phyloP scores from a whole-genome alignment of 2,888 invertebrate species.

The Hydroisotoma schaefferi region DNA sequence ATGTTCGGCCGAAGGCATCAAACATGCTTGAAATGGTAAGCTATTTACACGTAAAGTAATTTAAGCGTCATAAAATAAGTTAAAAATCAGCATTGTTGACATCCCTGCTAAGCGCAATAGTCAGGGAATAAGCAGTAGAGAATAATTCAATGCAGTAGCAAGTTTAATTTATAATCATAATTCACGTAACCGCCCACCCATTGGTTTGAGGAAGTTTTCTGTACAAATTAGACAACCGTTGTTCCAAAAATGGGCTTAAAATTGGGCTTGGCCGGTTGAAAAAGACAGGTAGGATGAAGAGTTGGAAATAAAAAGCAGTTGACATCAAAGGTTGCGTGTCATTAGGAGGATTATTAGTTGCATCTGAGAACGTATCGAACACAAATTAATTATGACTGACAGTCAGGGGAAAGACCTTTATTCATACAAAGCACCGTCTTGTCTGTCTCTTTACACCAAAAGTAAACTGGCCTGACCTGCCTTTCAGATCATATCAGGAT shows the following conservation, averaged over 20 bases:
- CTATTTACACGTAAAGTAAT: background rate
- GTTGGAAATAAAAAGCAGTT: background rate
- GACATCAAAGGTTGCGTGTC: background rate
- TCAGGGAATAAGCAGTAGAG: no score
- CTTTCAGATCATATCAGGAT: no score
- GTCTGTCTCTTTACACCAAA: no score
- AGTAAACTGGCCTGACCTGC: no score
- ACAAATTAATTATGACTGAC: no score
- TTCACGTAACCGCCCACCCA: background rate
- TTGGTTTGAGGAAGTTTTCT: background rate
- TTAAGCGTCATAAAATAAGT: background rate
- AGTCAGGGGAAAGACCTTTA: no score
- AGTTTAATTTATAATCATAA: background rate
- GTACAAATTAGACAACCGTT: background rate
- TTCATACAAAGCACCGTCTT: no score
- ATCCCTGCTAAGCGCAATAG: background rate
- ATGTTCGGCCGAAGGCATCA: constrained; percentile 69
- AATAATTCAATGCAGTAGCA: constrained; percentile 1
- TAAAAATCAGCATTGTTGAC: background rate
- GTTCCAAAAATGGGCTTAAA: constrained; percentile 1
- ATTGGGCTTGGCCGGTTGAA: constrained; percentile 1
- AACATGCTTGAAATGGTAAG: constrained; percentile 76
- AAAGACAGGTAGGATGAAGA: constrained; percentile 1
- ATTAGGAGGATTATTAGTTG: no score
- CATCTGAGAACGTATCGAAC: no score